Evolutionary conservation across 35 echinoderm and acorn worm species (phyloP), one percentile per base, ranked within the genome.

Genomic region (Heliocidaris tuberculata): DNA sequence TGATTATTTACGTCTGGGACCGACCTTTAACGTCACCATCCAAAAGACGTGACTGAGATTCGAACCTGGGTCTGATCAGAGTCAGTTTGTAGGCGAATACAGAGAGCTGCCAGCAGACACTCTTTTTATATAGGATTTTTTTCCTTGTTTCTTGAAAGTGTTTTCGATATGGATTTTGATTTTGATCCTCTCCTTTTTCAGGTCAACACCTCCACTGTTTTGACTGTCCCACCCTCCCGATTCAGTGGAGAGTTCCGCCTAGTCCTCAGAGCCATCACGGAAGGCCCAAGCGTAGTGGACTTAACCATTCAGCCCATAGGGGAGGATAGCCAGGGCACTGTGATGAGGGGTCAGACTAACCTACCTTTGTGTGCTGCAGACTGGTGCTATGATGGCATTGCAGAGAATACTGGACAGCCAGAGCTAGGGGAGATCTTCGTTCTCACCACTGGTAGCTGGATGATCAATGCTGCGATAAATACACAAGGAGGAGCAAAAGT

Each of bases 401-500:
- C 94, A 49, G 48, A 92, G 31, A 96, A 95, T 48, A 16, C 35
- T 30, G 85, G 88, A 7, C 85, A 95, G 49, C 60, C 71, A 49
- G 48, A 70, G 24, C 56, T 78, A 35, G 95, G 95, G 31, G 90
- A 60, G 1, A 31, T 32, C 30, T 95, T 99, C 47, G 24, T 30
- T 13, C 93, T 99, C 1, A 78, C 86, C 4, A 93, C 96, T 31
- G 98, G 98, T 32, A 61, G 47, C 24, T 99, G 98, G 98, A 87
- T 42, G 31, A 50, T 99, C 17, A 85, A 31, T 59, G 94, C 96
- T 9, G 47, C 47, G 7, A 86, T 96, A 12, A 97, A 97, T 47
- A 93, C 96, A 21, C 96, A 99, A 95, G 97, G 96, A 88, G 96
- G 96, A 47, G 96, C 96, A 31, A 95, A 71, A 78, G 85, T 99